These are phyloP conservation scores for Bombylius discolor DNA, from an alignment of 2,888 invertebrate species.

Conservation along the genomic window DNA sequence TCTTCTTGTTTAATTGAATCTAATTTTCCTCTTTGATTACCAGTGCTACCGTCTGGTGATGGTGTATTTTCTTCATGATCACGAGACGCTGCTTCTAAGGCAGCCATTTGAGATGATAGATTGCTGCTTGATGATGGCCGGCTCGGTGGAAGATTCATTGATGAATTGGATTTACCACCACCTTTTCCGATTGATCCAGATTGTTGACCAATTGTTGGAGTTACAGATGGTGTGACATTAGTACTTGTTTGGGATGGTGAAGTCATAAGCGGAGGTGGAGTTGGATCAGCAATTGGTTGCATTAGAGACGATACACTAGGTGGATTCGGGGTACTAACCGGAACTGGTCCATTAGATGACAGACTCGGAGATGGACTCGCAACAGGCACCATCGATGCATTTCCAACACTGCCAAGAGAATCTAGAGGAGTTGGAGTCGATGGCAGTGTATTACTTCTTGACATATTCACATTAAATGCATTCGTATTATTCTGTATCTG, in stretches of 20 bases:
- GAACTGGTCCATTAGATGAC: slow-evolving; percentile 37
- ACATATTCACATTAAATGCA: slow-evolving; percentile 25
- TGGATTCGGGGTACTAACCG: slow-evolving; percentile 44
- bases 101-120: slow-evolving; percentile 60
- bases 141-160: slow-evolving; percentile 19
- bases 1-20: slow-evolving; percentile 53
- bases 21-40: slow-evolving; percentile 43
- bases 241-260: slow-evolving; percentile 22
- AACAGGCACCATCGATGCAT: slow-evolving; percentile 37
- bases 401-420: slow-evolving; percentile 12
- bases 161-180: slow-evolving; percentile 13
- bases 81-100: slow-evolving; percentile 54
- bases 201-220: slow-evolving; percentile 17
- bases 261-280: slow-evolving; percentile 39
- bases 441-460: slow-evolving; percentile 29
- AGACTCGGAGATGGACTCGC: slow-evolving; percentile 38
- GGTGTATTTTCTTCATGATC: slow-evolving; percentile 52
- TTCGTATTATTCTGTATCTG: slow-evolving; percentile 30
- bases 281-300: slow-evolving; percentile 44
- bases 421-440: slow-evolving; percentile 39
- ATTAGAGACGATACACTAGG: slow-evolving; percentile 45
- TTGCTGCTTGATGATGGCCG: slow-evolving; percentile 37
- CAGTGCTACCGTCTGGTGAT: slow-evolving; percentile 35
- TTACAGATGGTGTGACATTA: slow-evolving; percentile 22
- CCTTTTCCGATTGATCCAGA: slow-evolving; percentile 22